Evolutionary conservation across 1,140 invertebrate genomes (phyloP).

Genomic region (Apis laboriosa): DNA sequence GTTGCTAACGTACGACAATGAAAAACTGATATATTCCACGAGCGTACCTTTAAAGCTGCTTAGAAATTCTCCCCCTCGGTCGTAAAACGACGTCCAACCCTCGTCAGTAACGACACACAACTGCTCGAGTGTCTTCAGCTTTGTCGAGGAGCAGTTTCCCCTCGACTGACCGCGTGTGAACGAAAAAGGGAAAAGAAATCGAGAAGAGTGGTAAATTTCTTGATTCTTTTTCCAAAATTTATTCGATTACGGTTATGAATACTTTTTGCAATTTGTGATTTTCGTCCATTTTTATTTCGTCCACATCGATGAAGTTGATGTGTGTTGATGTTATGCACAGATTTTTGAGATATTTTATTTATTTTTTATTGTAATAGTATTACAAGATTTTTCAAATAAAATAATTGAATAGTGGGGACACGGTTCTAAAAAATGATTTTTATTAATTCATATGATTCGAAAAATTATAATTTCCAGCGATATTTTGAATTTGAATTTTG

Average conservation of each 20-base stretch:
- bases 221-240: not conserved
- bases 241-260: not conserved
- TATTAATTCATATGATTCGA: too few species aligned
- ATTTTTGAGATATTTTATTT: too few species aligned
- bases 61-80: slow-evolving; percentile 15
- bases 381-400: too few species aligned
- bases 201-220: not conserved
- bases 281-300: too few species aligned
- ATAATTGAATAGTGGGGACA: too few species aligned
- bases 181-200: not conserved
- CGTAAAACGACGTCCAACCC: not conserved
- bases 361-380: too few species aligned
- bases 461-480: too few species aligned
- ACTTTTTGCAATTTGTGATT: not conserved
- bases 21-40: slow-evolving; percentile 22
- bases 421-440: too few species aligned
- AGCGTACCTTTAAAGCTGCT: slow-evolving; percentile 33
- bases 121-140: slow-evolving; percentile 19
- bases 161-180: not conserved
- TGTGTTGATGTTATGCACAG: too few species aligned
- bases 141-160: not conserved
- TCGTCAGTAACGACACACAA: not conserved
- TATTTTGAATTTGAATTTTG: too few species aligned
- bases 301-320: too few species aligned
- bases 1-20: slow-evolving; percentile 25